Conservation (phyloP, 2,797 vertebrate species). For the Ctenochaetus hawaiiensis region DNA sequence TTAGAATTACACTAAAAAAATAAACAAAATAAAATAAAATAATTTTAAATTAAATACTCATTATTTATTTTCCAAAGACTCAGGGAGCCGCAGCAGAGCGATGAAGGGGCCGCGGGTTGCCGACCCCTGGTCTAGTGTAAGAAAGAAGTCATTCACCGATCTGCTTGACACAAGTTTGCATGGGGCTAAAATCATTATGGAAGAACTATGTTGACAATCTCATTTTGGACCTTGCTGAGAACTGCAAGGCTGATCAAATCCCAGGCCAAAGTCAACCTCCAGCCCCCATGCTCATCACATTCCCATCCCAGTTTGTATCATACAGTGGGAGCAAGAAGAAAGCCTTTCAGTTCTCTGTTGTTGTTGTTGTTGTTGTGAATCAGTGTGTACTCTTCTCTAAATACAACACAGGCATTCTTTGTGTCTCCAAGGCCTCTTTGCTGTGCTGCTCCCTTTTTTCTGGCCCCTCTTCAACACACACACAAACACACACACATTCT, state of each 20-base stretch:
- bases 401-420: conserved; percentile 74
- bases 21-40: too few species aligned
- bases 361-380: conserved; percentile 59
- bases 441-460: conserved; percentile 39
- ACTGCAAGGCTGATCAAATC: conserved; percentile 24
- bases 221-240: conserved; percentile 14
- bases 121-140: too few species aligned
- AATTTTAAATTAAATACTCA: too few species aligned
- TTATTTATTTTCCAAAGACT: too few species aligned
- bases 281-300: conserved; percentile 22
- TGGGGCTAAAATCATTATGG: neutral
- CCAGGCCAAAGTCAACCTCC: conserved; percentile 3
- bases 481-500: conserved; percentile 13
- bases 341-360: conserved; percentile 56
- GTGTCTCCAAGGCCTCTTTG: conserved; percentile 63
- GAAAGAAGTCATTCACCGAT: conserved; percentile 8
- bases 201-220: neutral
- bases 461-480: conserved; percentile 44
- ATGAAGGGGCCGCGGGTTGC: too few species aligned
- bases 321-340: conserved; percentile 39
- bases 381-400: conserved; percentile 40
- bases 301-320: conserved; percentile 29
- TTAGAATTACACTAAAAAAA: too few species aligned
- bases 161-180: neutral
- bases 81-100: too few species aligned